phyloP scores from a whole-genome alignment of 2,113 vertebrate species.

The Odocoileus virginianus region DNA sequence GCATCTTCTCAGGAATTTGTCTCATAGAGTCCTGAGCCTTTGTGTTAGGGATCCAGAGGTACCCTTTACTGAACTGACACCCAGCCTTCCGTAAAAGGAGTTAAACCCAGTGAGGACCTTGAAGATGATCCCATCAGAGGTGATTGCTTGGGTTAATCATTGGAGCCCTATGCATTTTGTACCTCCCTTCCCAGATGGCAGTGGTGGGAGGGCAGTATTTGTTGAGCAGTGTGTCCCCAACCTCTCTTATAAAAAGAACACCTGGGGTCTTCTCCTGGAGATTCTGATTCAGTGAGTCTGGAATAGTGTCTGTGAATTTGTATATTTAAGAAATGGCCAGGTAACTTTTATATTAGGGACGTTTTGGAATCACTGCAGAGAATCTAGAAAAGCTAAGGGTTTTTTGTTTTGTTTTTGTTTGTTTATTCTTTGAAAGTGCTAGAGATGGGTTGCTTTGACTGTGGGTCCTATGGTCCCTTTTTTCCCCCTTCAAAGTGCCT shows the following conservation, averaged over 20 bases:
- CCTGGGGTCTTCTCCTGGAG: not conserved
- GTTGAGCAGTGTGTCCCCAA: not conserved
- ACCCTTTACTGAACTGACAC: not conserved
- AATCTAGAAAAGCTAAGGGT: not conserved
- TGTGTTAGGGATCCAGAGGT: not conserved
- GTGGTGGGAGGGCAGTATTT: not conserved
- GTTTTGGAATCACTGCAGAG: not conserved
- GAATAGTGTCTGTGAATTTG: not conserved
- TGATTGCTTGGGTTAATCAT: not conserved
- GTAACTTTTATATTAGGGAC: not conserved
- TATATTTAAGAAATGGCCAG: not conserved
- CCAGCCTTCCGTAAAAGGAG: not conserved
- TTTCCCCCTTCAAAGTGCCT: not conserved
- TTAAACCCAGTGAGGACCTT: not conserved
- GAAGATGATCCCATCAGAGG: no score
- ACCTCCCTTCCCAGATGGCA: not conserved
- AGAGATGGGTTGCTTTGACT: not conserved
- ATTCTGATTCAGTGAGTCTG: not conserved
- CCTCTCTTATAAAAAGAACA: not conserved
- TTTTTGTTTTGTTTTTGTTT: not conserved
- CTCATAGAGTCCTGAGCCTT: not conserved
- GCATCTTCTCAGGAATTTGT: not conserved
- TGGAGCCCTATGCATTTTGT: not conserved
- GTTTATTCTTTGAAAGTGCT: not conserved
- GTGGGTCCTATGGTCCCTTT: not conserved